Evolutionary conservation across 1,140 invertebrate species (phyloP).

Genomic region (Drosophila sechellia): DNA sequence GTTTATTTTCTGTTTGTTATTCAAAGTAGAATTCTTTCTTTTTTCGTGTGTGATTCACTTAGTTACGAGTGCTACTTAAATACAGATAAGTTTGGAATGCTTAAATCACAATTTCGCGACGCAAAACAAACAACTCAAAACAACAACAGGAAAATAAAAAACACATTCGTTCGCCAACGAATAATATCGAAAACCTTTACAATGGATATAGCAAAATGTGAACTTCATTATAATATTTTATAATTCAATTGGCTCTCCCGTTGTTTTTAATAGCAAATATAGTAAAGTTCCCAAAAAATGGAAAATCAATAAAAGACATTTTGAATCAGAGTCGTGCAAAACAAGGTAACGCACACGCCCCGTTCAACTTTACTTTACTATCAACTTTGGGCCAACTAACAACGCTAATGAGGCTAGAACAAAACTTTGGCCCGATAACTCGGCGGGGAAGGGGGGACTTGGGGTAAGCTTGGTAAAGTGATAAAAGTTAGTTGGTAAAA

Average conservation of each 20-base stretch:
- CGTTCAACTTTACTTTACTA: slow-evolving; percentile 58
- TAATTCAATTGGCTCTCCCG: not conserved
- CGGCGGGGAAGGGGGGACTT: slow-evolving; percentile 18
- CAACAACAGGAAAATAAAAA: not conserved
- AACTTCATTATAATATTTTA: not conserved
- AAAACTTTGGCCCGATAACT: slow-evolving; percentile 59
- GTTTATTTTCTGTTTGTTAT: not conserved
- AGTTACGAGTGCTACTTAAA: not conserved
- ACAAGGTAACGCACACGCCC: slow-evolving; percentile 22
- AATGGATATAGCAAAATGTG: no score
- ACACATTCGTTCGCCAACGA: no score
- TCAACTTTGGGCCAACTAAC: slow-evolving; percentile 66
- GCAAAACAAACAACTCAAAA: not conserved
- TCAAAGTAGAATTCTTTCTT: not conserved
- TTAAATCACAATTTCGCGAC: not conserved
- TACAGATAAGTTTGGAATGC: slow-evolving; percentile 6
- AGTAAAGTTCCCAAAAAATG: slow-evolving; percentile 8
- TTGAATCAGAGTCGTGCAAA: slow-evolving; percentile 7
- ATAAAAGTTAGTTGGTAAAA: slow-evolving; percentile 59
- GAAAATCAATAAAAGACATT: slow-evolving; percentile 26
- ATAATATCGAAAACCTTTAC: no score
- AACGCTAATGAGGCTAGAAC: slow-evolving; percentile 70
- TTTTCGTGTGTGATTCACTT: not conserved
- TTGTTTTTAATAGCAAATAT: slow-evolving; percentile 5
- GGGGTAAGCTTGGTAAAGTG: slow-evolving; percentile 33